Base-by-base conservation (phyloP, 2,888 invertebrate genomes). In the Xestia ashworthii region DNA sequence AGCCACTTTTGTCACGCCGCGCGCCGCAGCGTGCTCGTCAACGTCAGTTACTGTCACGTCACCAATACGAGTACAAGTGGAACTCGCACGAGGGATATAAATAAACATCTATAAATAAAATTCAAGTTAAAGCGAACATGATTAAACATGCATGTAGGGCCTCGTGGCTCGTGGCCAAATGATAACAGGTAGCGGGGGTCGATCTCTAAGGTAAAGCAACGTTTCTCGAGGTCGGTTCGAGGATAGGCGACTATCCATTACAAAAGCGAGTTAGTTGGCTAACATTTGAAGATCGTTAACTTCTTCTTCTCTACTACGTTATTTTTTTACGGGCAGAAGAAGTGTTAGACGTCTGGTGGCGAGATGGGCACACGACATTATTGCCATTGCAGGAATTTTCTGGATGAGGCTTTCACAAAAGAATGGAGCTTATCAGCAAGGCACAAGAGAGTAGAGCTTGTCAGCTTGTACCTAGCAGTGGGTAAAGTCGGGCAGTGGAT, bases 21-120 rank as follows among this genome's bases (percentile, higher is more conserved):
- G 32, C 81, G 85, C 86, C 79, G 77, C 46, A 80, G 89, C 86
- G 86, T 92, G 90, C 91, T 93, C 92, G 92, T 94, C 92, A 93
- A 90, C 87, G 89, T 87, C 85, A 68, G 81, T 58, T 71, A 55
- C 67, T 81, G 80, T 75, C 84, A 80, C 88, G 86, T 84, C 83
- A 77, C 71, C 55, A 5, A 6, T 25, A 60, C 82, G 76, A 76
- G 80, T 87, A 87, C 88, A 71, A 82, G 48, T 66, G 64, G 41
- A 76, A 82, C 55, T 55, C 48, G 25, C 60, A 48, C 38, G 25
- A 53, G 11, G 19, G 53, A 53, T 41, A 22, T 38, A 16, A 4
- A 44, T 60, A 58, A 5, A 44, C 69, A 32, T 11, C 19, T 71
- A 4, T 38, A 71, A 44, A 80, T 53, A 62, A 78, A 11, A 25